Evolutionary conservation across 2,113 vertebrate species (phyloP).

Genomic region (Xenotilapia flavipinnis): DNA sequence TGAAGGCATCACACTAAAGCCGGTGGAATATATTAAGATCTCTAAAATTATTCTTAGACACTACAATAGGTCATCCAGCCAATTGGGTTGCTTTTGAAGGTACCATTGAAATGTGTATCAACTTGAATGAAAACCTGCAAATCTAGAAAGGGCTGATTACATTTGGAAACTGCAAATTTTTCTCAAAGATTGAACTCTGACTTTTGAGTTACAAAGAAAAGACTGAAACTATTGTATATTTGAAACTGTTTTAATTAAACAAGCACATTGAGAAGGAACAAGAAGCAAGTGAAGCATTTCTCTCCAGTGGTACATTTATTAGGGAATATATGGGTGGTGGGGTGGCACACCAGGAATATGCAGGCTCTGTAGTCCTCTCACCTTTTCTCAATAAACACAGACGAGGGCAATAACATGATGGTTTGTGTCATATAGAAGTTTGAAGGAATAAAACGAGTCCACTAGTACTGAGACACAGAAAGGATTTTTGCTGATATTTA

Average conservation of each 20-base stretch:
- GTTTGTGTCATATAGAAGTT: not conserved
- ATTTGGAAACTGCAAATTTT: not conserved
- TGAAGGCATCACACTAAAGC: not conserved
- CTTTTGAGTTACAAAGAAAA: not conserved
- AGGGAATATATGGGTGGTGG: conserved; percentile 3
- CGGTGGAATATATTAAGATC: not conserved
- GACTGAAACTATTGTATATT: not conserved
- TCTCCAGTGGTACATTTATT: conserved; percentile 50
- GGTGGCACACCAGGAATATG: not conserved
- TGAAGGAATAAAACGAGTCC: not conserved
- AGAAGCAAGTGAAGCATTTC: conserved; percentile 33
- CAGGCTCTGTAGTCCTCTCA: not conserved
- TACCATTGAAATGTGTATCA: not conserved
- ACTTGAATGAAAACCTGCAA: not conserved
- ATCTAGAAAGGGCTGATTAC: not conserved
- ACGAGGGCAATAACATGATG: not conserved
- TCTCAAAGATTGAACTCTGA: not conserved
- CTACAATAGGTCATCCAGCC: not conserved
- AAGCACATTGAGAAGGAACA: conserved; percentile 49
- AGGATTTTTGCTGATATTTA: not conserved
- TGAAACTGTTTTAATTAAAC: conserved; percentile 62
- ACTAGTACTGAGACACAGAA: not conserved
- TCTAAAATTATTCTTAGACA: not conserved
- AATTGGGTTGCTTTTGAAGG: not conserved
- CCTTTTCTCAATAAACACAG: not conserved